A percentile compares a stretch with the other conserved stretches of the same genome.
Conservation (phyloP, 1,140 invertebrate genomes). For the Gonatopus flavifemur region DNA sequence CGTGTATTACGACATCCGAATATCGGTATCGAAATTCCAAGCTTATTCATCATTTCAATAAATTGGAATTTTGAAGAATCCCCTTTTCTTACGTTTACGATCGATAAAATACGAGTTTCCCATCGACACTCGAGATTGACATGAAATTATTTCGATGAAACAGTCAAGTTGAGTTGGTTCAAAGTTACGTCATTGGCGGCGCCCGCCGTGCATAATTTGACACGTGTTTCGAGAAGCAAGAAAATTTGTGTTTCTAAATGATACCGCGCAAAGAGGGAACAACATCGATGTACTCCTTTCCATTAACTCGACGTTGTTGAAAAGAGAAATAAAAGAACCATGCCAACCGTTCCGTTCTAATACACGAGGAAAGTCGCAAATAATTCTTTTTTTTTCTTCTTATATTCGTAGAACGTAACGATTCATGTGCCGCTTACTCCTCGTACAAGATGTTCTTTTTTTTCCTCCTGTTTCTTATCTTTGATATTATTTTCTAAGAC, state of each 20-base stretch:
- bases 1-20: neutral
- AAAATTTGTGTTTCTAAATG: constrained; percentile 5
- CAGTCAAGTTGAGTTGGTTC: no score
- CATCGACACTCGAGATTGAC: no score
- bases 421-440: neutral
- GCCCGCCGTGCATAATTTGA: neutral
- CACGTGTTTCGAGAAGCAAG: neutral
- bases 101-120: no score
- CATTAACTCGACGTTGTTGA: constrained; percentile 14
- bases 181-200: neutral
- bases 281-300: constrained; percentile 19
- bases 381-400: no score
- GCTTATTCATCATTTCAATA: no score
- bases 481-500: no score
- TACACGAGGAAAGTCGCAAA: constrained; percentile 45
- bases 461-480: constrained; percentile 37
- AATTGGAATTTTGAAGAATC: no score
- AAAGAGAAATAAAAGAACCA: constrained; percentile 17
- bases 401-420: constrained; percentile 10
- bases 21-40: no score
- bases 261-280: constrained; percentile 17
- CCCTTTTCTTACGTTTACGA: no score
- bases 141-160: no score
- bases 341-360: constrained; percentile 45
- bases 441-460: neutral